Percentiles rank a stretch among this genome's conserved stretches.
Conservation (phyloP, 2,888 invertebrate genomes). For the Coecobrya sp. region DNA sequence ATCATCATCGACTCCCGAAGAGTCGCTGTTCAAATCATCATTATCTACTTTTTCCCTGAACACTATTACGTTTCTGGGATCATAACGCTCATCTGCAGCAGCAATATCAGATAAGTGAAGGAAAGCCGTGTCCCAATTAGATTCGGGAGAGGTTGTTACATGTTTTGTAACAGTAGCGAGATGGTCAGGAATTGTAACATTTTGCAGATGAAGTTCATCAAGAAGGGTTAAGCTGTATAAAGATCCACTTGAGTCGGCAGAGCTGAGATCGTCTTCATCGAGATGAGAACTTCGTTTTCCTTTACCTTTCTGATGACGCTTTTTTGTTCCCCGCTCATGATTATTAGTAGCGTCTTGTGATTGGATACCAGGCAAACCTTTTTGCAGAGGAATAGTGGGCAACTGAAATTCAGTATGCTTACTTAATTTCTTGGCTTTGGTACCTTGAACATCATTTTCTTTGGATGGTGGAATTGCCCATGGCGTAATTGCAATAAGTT, state of each 20-base stretch:
- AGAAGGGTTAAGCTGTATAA: background rate
- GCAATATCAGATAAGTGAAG: background rate
- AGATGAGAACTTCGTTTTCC: too few species aligned
- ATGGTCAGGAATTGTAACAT: background rate
- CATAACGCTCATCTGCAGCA: constrained; percentile 11
- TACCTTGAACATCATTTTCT: background rate
- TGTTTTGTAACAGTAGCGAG: background rate
- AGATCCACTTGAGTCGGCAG: background rate
- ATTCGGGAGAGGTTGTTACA: background rate
- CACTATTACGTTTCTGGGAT: background rate
- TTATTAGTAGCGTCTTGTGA: background rate
- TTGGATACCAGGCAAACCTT: background rate
- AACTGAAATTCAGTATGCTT: background rate
- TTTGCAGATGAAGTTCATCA: background rate
- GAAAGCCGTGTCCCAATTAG: background rate
- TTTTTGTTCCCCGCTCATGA: background rate
- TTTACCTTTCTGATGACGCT: background rate
- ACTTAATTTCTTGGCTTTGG: background rate
- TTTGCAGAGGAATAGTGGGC: background rate
- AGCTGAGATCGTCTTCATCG: background rate
- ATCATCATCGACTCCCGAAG: background rate
- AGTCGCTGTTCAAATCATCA: background rate
- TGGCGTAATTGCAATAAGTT: background rate
- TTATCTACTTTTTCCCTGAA: background rate
- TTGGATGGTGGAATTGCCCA: background rate